Percentiles rank a stretch among this genome's conserved stretches.
These are phyloP conservation scores for Philopotamus ludificatus DNA, from an alignment of 1,140 invertebrate species.

Conservation along the genomic window DNA sequence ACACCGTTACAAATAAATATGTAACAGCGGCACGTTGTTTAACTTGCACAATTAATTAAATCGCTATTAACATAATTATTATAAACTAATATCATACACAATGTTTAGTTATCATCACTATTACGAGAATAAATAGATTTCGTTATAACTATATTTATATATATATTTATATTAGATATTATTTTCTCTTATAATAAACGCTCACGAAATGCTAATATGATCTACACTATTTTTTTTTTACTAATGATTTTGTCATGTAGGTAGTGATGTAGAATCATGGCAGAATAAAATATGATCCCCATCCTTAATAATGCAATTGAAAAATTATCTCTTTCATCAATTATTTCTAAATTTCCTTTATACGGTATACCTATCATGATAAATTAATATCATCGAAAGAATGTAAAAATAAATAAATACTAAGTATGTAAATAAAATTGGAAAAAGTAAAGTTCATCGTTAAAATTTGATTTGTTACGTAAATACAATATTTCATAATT, in stretches of 20 bases:
- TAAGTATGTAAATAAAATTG: too few relatives aligned
- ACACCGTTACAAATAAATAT: slow-evolving; percentile 21
- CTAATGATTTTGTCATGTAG: slow-evolving; percentile 40
- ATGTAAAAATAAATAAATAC: too few relatives aligned
- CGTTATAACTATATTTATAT: slow-evolving; percentile 42
- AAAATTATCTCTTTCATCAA: slow-evolving; percentile 21
- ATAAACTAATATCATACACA: slow-evolving; percentile 41
- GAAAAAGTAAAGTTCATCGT: too few relatives aligned
- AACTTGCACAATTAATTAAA: slow-evolving; percentile 29
- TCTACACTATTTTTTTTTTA: slow-evolving; percentile 30
- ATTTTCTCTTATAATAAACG: slow-evolving; percentile 37
- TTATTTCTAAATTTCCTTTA: too few relatives aligned
- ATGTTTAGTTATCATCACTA: slow-evolving; percentile 39
- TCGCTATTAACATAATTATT: slow-evolving; percentile 39
- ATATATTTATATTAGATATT: slow-evolving; percentile 43
- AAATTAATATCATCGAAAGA: too few relatives aligned
- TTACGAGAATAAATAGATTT: slow-evolving; percentile 43
- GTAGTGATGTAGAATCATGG: slow-evolving; percentile 36
- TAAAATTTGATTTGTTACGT: too few relatives aligned
- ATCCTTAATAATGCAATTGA: slow-evolving; percentile 26
- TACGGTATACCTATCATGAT: too few relatives aligned
- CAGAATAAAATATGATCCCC: slow-evolving; percentile 33
- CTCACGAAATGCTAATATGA: slow-evolving; percentile 37
- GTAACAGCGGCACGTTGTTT: slow-evolving; percentile 18
- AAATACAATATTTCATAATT: too few relatives aligned